Evolutionary conservation across 1,140 invertebrate species (phyloP), one percentile per base, ranked within the genome.

Genomic region (Asobara japonica): DNA sequence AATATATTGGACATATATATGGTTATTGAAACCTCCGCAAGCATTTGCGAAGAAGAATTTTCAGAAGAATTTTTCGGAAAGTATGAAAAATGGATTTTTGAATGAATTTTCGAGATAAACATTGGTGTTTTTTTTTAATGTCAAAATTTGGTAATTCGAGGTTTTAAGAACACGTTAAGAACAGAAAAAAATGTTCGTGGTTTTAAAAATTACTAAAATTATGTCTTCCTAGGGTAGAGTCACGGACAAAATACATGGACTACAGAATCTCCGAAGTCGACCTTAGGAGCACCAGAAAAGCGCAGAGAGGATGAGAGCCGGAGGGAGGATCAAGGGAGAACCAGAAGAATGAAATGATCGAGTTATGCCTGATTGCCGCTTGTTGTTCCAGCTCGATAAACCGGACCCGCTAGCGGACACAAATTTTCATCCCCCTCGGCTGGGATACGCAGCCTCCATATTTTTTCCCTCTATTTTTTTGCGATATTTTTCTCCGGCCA

Each of bases 321-420:
- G 36, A 70, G 66, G 72, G 69, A 67, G 71, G 74, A 76, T 76
- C 73, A 77, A 56, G 60, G 29, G 69, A 70, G 76, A 77, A 74
- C 72, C 75, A 79, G 78, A 82, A 83, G 81, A 83, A 83, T 82
- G 76, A 83, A 82, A 83, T 83, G 82, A 83, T 83, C 81, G 82
- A 83, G 82, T 83, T 83, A 83, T 83, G 82, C 79, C 77, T 83
- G 82, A 83, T 83, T 83, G 82, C 81, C 81, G 82, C 81, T 83
- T 83, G 82, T 83, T 83, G 82, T 83, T 83, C 82, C 82, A 83
- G 82, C 76, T 80, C 81, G 80, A 83, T 83, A 83, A 82, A 83
- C 74, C 81, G 81, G 79, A 83, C 77, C 74, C 65, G 76, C 51
- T 27, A 72, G 69, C 76, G 74, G 71, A 77, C 77, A 77, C 71